These are phyloP conservation scores for Rhinatrema bivittatum DNA, from an alignment of 2,797 vertebrate species.

Conservation along the genomic window DNA sequence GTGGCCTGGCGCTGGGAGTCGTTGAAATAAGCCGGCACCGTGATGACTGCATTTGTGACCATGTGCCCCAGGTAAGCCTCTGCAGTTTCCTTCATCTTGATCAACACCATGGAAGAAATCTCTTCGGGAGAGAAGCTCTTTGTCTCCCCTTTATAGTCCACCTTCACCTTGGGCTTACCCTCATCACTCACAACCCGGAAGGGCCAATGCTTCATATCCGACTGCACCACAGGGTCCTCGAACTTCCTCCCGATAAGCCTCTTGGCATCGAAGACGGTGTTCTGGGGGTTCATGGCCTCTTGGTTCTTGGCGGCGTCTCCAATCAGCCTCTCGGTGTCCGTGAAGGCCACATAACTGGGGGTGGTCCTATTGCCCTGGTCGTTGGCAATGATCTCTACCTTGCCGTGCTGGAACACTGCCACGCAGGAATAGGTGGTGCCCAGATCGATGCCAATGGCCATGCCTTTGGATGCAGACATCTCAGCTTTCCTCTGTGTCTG, in stretches of 20 bases:
- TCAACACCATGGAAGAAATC: slow-evolving; percentile 11
- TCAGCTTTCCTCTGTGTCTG: too few species aligned
- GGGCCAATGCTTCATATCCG: slow-evolving; percentile 6
- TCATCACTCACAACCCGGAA: slow-evolving; percentile 3
- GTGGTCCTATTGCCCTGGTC: slow-evolving; percentile 23
- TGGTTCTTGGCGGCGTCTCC: slow-evolving; percentile 22
- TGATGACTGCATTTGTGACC: slow-evolving; percentile 15
- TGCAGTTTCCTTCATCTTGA: slow-evolving; percentile 22
- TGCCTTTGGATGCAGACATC: slow-evolving; percentile 1
- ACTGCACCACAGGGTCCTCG: background rate
- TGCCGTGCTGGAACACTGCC: slow-evolving; percentile 13
- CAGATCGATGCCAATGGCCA: slow-evolving; percentile 11
- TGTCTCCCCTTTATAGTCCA: slow-evolving; percentile 14
- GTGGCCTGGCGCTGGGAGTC: slow-evolving; percentile 27
- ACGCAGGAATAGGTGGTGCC: slow-evolving; percentile 20
- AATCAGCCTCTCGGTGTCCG: slow-evolving; percentile 5
- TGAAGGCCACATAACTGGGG: slow-evolving; percentile 25
- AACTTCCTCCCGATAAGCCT: slow-evolving; percentile 8
- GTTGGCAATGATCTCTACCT: slow-evolving; percentile 18
- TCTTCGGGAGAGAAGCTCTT: slow-evolving; percentile 17
- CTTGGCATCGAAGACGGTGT: background rate
- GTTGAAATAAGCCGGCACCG: slow-evolving; percentile 22
- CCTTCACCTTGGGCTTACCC: slow-evolving; percentile 15
- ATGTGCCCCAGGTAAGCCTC: slow-evolving; percentile 20
- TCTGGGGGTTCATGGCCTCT: slow-evolving; percentile 19